Conservation (phyloP, 2,113 vertebrate species). For the Catharus minimus region DNA sequence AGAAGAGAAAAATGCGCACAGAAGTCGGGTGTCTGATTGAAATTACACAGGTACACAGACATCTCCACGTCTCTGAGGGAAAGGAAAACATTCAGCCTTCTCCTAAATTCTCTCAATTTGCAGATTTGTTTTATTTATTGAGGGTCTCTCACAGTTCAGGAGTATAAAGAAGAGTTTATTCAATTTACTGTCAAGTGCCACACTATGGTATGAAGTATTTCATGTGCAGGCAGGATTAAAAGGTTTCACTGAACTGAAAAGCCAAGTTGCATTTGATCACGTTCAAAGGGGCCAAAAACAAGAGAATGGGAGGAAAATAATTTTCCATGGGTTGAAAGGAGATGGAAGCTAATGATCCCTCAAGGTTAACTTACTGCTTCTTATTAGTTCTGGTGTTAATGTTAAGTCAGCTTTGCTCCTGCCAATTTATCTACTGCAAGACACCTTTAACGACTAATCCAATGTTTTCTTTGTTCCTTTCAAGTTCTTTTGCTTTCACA, state of each 20-base stretch:
- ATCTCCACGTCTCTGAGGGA: background rate
- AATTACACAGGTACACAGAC: background rate
- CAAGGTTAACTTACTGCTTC: background rate
- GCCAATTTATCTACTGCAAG: background rate
- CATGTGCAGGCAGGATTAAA: background rate
- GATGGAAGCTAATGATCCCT: slow-evolving; percentile 11
- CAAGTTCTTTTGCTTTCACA: background rate
- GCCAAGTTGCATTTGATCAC: background rate
- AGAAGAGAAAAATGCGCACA: background rate
- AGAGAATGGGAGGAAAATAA: background rate
- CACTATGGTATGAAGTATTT: background rate
- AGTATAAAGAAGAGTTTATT: background rate
- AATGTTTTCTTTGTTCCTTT: background rate
- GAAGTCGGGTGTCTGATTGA: background rate
- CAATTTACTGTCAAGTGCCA: background rate
- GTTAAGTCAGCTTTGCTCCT: background rate
- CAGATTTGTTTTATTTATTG: slow-evolving; percentile 5
- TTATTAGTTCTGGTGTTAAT: background rate
- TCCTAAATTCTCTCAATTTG: background rate
- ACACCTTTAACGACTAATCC: background rate
- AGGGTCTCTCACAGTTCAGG: background rate
- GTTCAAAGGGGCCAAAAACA: background rate
- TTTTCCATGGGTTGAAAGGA: background rate
- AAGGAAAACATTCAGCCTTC: background rate
- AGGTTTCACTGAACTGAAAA: background rate